Base-by-base conservation (phyloP, 2,797 vertebrate genomes). In the Paramormyrops hopkinsi region DNA sequence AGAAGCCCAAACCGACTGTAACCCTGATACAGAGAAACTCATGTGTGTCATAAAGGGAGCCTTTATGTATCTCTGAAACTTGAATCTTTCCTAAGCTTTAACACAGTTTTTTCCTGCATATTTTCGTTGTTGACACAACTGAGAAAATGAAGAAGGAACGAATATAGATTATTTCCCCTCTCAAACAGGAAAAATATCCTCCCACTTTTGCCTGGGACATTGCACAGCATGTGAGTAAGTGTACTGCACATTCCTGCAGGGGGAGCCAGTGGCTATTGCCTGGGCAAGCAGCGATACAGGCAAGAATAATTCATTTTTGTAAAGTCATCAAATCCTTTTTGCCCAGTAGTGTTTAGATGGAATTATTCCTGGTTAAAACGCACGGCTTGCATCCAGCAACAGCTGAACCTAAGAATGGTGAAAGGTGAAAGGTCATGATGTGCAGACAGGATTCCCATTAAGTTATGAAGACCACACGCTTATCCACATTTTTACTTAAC, bases 101-200 rank as follows among this genome's bases (percentile, higher is more conserved):
- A 22, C 79, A 83, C 41, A n/a, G n/a, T 83, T 22, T 19, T 11
- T 44, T 44, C 17, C 37, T 37, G 29, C 41, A 82, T 46, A 82
- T 82, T 44, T 46, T 22, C 0, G 5, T 19, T 54, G 84, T 54
- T 86, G 84, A 86, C 84, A 86, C 14, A 86, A 50, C 29, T 86
- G 84, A 86, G 51, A 33, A 56, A 86, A 56, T 12, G 84, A 86
- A 56, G 54, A 51, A 86, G 50, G 22, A 86, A 33, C 17, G 29
- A 86, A 86, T 50, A 29, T 14, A 11, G 50, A 33, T 19, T 14
- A 29, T 54, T 33, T 54, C 51, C 25, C 17, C 6, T 37, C 48
- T 12, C 84, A 53, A 33, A 51, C 84, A 33, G 84, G 84, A 86
- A 86, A 86, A 37, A 86, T 19, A 86, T 54, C 29, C 51, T 86